Conservation (phyloP, 2,113 vertebrate genomes). For the Daubentonia madagascariensis region DNA sequence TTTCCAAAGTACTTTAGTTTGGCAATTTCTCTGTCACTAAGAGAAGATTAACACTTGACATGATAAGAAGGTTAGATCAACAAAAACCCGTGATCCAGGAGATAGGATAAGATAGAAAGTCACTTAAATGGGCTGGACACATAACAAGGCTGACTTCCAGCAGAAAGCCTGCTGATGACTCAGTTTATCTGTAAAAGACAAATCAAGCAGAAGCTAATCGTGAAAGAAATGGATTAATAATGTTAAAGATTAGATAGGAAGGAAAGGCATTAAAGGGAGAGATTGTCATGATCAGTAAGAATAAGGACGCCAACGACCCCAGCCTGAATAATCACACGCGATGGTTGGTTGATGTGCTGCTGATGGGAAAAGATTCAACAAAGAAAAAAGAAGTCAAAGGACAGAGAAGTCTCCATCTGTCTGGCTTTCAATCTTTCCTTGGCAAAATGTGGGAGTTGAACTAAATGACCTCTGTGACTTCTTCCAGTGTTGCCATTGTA, state of each 20-base stretch:
- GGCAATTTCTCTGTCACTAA: conserved; percentile 53
- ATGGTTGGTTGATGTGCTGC: background rate
- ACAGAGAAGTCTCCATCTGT: background rate
- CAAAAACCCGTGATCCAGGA: conserved; percentile 60
- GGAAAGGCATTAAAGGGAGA: conserved; percentile 47
- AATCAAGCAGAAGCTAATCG: conserved; percentile 60
- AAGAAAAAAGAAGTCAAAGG: conserved; percentile 57
- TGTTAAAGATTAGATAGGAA: conserved; percentile 70
- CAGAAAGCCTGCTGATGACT: conserved; percentile 65
- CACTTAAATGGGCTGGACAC: conserved; percentile 13
- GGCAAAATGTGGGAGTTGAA: background rate
- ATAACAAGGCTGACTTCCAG: conserved; percentile 43
- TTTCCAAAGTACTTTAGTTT: conserved; percentile 62
- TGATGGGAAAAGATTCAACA: conserved; percentile 51
- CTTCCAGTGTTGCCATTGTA: background rate
- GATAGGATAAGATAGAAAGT: conserved; percentile 71
- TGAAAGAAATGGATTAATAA: conserved; percentile 71
- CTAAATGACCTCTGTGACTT: conserved; percentile 43
- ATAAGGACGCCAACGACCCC: conserved; percentile 52
- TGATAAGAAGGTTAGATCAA: conserved; percentile 70
- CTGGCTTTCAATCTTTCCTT: conserved; percentile 5
- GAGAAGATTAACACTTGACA: conserved; percentile 71
- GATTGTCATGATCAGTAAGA: conserved; percentile 57
- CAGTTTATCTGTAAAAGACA: conserved; percentile 72
- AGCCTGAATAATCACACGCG: conserved; percentile 14